Conservation (phyloP, 2,797 vertebrate species). For the Xerus rutilus region DNA sequence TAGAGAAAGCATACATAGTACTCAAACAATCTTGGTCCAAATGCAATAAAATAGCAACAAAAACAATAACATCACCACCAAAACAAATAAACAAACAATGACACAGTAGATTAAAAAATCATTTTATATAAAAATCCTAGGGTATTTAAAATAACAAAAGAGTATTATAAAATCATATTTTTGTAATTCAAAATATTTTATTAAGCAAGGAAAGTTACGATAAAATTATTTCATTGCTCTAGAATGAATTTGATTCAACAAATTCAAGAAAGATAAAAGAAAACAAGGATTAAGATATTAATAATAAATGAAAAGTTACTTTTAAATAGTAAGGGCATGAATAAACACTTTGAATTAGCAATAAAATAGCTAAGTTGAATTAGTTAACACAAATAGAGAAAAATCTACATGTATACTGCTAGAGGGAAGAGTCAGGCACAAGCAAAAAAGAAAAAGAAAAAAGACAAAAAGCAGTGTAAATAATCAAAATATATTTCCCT, state of each 20-base stretch:
- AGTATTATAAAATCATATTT: not conserved
- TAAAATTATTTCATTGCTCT: not conserved
- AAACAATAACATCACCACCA: not conserved
- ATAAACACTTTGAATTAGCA: not conserved
- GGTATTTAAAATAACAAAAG: not conserved
- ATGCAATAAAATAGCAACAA: slow-evolving; percentile 8
- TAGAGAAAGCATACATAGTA: not conserved
- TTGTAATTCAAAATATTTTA: slow-evolving; percentile 1
- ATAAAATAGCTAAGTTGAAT: not conserved
- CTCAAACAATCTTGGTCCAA: slow-evolving; percentile 43
- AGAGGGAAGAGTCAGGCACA: not conserved
- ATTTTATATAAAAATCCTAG: not conserved
- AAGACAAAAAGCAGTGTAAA: not conserved
- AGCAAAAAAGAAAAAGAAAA: not conserved
- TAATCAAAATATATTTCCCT: not conserved
- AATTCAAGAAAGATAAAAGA: not conserved
- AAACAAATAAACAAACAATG: not conserved
- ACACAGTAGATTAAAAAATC: not conserved
- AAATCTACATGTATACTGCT: not conserved
- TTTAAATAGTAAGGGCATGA: not conserved
- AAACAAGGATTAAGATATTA: not conserved
- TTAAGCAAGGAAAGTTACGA: slow-evolving; percentile 20
- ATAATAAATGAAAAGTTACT: not conserved
- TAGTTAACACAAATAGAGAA: not conserved
- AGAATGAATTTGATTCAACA: slow-evolving; percentile 16